These are phyloP conservation scores for Corythoichthys intestinalis DNA, from an alignment of 2,113 vertebrate genomes.

Conservation along the genomic window DNA sequence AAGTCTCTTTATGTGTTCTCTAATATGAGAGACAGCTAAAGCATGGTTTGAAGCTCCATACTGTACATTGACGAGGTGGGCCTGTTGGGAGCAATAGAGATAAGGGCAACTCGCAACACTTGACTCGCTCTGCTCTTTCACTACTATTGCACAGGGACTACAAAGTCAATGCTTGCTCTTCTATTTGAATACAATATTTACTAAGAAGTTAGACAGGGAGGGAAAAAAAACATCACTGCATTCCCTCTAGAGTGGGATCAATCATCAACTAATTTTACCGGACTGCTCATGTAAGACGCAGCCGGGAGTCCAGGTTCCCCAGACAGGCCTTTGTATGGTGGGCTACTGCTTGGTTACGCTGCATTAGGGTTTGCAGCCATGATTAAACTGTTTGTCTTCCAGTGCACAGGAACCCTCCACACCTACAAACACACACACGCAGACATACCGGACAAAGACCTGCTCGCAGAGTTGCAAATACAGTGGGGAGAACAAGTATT, in stretches of 20 bases:
- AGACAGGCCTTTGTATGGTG: conserved; percentile 47
- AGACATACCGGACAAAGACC: background rate
- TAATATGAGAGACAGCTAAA: conserved; percentile 78
- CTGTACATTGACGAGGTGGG: conserved; percentile 77
- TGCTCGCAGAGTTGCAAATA: background rate
- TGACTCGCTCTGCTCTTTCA: conserved; percentile 76
- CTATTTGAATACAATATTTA: conserved; percentile 82
- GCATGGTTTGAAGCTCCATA: conserved; percentile 74
- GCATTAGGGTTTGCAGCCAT: conserved; percentile 58
- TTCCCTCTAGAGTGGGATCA: conserved; percentile 70
- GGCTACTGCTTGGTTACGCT: conserved; percentile 45
- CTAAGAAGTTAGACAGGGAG: conserved; percentile 52
- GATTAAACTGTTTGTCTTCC: conserved; percentile 69
- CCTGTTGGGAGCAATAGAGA: conserved; percentile 76
- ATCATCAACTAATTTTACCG: conserved; percentile 77
- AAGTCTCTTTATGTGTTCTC: conserved; percentile 70
- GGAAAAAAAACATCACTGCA: conserved; percentile 37
- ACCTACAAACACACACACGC: conserved; percentile 14
- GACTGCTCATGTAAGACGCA: conserved; percentile 72
- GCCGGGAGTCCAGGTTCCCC: conserved; percentile 59
- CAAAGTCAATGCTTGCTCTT: conserved; percentile 76
- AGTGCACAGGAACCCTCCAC: conserved; percentile 7
- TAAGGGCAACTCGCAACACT: conserved; percentile 70
- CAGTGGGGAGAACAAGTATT: too few relatives aligned
- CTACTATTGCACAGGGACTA: conserved; percentile 79